These are phyloP conservation scores for Trachymyrmex septentrionalis DNA, from an alignment of 1,140 invertebrate species.

Conservation along the genomic window DNA sequence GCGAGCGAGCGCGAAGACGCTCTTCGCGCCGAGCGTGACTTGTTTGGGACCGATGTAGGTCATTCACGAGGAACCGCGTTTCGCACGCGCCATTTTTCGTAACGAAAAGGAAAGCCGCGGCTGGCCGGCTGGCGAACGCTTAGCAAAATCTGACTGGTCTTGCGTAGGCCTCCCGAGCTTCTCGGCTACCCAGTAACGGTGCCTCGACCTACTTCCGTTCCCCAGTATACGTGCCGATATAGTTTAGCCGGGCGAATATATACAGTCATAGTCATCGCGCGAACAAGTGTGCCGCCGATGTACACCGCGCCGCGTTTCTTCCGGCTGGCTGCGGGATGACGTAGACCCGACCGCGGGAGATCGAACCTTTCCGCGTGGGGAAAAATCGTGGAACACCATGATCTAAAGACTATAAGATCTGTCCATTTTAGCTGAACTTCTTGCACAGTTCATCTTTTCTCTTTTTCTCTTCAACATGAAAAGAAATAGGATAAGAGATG, in stretches of 20 bases:
- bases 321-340: constrained; percentile 19
- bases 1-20: constrained; percentile 33
- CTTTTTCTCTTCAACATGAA: no score
- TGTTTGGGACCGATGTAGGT: constrained; percentile 69
- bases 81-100: constrained; percentile 87
- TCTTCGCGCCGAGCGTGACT: constrained; percentile 49
- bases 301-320: constrained; percentile 21
- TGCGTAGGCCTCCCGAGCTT: constrained; percentile 76
- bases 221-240: constrained; percentile 75
- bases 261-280: constrained; percentile 50
- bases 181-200: constrained; percentile 82
- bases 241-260: constrained; percentile 65
- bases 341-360: not conserved
- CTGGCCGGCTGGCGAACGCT: constrained; percentile 57
- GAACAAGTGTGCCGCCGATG: constrained; percentile 62
- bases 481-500: no score
- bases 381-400: no score
- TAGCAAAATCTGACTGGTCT: constrained; percentile 81
- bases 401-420: no score
- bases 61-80: constrained; percentile 77
- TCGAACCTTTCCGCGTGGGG: not conserved
- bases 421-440: no score
- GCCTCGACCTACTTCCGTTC: constrained; percentile 84
- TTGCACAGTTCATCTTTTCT: no score
- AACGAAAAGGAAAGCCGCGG: constrained; percentile 87